Evolutionary conservation across 1,140 invertebrate genomes (phyloP).

Genomic region (Homalodisca vitripennis): DNA sequence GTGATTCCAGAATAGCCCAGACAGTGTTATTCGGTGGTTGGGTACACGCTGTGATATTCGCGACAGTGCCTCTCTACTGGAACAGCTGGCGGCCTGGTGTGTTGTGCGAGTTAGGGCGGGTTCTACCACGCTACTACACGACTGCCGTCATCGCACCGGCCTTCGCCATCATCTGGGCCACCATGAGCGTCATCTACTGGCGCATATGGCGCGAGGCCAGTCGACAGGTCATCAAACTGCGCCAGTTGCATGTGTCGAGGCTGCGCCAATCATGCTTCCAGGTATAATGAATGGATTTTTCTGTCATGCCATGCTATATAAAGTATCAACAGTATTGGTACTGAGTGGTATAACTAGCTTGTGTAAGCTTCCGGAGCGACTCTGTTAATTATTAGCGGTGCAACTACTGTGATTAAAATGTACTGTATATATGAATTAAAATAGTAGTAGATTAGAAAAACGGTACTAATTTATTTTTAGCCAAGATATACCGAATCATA

Average conservation of each 20-base stretch:
- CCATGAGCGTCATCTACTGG: constrained; percentile 70
- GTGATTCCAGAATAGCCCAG: constrained; percentile 51
- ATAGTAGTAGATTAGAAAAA: no score
- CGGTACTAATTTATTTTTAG: no score
- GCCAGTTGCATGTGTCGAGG: constrained; percentile 53
- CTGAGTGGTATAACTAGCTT: no score
- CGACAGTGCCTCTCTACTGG: constrained; percentile 67
- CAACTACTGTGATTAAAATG: no score
- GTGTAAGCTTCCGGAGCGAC: no score
- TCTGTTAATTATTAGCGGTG: no score
- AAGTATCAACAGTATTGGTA: no score
- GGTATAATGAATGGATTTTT: no score
- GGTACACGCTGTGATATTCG: constrained; percentile 59
- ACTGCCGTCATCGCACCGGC: constrained; percentile 64
- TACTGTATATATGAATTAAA: no score
- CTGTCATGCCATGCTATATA: no score
- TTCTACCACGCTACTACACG: constrained; percentile 58
- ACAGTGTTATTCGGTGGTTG: constrained; percentile 61
- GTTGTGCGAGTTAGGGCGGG: constrained; percentile 54
- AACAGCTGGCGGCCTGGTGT: constrained; percentile 61
- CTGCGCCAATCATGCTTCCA: constrained; percentile 52
- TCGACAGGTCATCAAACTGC: constrained; percentile 62
- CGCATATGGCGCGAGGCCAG: constrained; percentile 70
- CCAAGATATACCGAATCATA: no score
- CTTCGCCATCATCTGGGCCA: constrained; percentile 66